Evolutionary conservation across 2,113 vertebrate species (phyloP), one percentile per base, ranked within the genome.

Genomic region (Onychostoma macrolepis): DNA sequence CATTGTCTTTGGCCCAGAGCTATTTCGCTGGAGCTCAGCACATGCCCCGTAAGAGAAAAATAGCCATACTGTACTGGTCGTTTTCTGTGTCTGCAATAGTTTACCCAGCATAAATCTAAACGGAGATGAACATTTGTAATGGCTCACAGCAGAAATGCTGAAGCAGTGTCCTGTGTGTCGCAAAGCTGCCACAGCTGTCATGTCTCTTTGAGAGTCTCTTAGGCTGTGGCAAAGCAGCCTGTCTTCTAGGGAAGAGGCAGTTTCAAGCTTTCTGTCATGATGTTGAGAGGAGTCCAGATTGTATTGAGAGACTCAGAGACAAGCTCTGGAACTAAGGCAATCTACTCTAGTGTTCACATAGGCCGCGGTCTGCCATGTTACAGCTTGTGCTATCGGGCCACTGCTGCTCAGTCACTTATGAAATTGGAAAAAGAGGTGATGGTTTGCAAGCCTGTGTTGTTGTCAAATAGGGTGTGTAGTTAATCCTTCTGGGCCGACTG

Each of bases 251-350:
- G 43, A 72, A 50, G 15, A 21, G 2, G 24, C 6, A 17, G 26
- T 80, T 80, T n/a, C 6, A 4, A 36, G 81, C 28, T 83, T 83
- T 83, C 65, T 72, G 69, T 75, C 45, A n/a, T 36, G 67, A 84
- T 72, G 67, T 58, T 84, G 83, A 75, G 45, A 41, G 30, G 45
- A 58, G 21, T 53, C 45, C 48, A 56, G 83, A 74, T 83, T 83
- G 81, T 41, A 30, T 74, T 74, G 83, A 84, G 13, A 85, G 63
- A 30, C 48, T 58, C 65, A 5, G 50, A 88, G 79, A 88, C 71
- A 53, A 88, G 87, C 82, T 67, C 28, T 72, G 85, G 79, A 83
- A 82, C 84, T 76, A 21, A 74, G n/a, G 65, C 76, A 88, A 69
- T 88, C 56, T 67, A 53, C 78, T 88, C 30, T 53, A 85, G 83